phyloP scores from a whole-genome alignment of 2,797 vertebrate genomes.

The Onychomys torridus region DNA sequence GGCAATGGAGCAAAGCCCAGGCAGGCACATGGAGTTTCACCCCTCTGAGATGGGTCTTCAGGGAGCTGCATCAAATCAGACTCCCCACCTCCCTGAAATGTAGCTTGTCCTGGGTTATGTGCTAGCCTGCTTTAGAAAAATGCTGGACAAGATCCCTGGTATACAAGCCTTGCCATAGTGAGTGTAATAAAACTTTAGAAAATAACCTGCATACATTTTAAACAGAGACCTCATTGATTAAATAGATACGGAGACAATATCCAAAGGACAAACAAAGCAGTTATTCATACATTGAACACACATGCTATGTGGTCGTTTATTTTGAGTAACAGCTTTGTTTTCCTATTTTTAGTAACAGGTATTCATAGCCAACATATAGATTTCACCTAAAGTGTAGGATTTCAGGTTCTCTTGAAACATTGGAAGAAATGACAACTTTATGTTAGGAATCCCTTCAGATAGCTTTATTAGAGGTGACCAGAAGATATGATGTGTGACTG shows the following conservation, averaged over 20 bases:
- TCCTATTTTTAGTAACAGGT: background rate
- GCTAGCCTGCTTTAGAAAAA: background rate
- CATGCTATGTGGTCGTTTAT: background rate
- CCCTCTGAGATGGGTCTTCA: background rate
- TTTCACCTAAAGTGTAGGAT: background rate
- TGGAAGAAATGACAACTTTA: background rate
- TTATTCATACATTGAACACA: background rate
- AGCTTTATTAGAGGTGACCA: background rate
- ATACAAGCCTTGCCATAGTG: background rate
- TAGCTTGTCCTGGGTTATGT: background rate
- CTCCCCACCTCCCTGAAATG: background rate
- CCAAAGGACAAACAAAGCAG: background rate
- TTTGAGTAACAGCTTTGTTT: background rate
- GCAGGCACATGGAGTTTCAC: background rate
- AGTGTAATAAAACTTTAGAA: background rate
- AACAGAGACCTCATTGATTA: background rate
- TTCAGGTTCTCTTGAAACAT: background rate
- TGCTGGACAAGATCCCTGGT: background rate
- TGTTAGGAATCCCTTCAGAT: background rate
- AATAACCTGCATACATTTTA: background rate
- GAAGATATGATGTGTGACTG: background rate
- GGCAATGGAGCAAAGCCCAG: constrained; percentile 62
- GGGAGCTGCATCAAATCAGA: background rate
- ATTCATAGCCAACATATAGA: background rate
- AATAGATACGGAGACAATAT: background rate